Conservation (phyloP, 2,113 vertebrate genomes). For the Hippocampus mohnikei region DNA sequence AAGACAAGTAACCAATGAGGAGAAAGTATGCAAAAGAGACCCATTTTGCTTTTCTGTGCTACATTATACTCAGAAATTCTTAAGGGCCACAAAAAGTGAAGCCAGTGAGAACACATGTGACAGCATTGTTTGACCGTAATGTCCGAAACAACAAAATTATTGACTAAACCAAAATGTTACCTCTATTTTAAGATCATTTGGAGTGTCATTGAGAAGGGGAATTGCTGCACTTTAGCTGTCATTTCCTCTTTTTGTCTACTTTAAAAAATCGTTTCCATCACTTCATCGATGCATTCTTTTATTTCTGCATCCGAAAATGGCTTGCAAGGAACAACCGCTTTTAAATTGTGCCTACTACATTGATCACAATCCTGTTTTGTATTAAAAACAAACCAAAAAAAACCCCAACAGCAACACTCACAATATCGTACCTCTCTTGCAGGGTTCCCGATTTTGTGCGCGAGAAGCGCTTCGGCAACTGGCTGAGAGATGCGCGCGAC, state of each 20-base stretch:
- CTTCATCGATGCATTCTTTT: no score
- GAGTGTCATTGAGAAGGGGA: no score
- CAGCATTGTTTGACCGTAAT: background rate
- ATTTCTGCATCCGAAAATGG: no score
- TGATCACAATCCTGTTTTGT: background rate
- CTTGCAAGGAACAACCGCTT: background rate
- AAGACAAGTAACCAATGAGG: background rate
- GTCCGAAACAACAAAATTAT: background rate
- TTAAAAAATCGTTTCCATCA: no score
- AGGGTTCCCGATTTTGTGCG: conserved; percentile 96
- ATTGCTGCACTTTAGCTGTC: no score
- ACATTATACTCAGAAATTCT: background rate
- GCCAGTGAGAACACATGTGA: no score
- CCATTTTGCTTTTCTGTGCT: background rate
- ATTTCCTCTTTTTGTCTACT: no score
- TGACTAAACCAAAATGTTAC: background rate
- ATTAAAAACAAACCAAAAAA: background rate
- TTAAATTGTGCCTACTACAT: background rate
- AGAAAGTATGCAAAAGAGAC: background rate
- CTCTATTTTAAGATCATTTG: no score
- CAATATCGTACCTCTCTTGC: conserved; percentile 14
- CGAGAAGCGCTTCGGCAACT: conserved; percentile 97
- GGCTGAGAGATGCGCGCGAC: conserved; percentile 91
- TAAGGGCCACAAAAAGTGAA: no score
- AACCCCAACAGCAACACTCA: background rate